Base-by-base conservation (phyloP, 2,888 invertebrate species). In the Dryococelus australis region DNA sequence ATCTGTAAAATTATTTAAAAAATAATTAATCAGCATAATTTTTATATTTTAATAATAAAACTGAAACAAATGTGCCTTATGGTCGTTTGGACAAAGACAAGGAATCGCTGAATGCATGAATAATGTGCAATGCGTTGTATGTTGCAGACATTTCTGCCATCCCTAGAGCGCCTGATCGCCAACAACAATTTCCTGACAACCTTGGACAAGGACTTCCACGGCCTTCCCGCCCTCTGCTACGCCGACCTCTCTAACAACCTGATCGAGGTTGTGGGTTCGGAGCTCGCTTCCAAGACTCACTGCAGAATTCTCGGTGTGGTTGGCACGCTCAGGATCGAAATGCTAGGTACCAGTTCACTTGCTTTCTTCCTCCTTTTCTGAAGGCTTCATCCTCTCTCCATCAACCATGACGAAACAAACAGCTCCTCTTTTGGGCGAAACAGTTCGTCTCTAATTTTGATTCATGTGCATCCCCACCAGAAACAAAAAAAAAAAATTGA, bases 291-390 rank as follows among this genome's bases (percentile, higher is more conserved):
- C 43, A 96, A 97, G 91, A 97, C 97, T 1, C 94, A 96, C 90
- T 97, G 97, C 92, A 96, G 95, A 88, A 95, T 96, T 88, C 96
- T 96, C 91, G 96, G 96, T 87, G 96, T 97, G n/a, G 95, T 96
- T 90, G 95, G 95, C 89, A 95, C 95, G 87, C 92, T 96, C 91
- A 96, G 96, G 92, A 96, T 97, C 91, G 95, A 96, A 92, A 94
- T 97, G 90, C 95, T 97, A 95, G 96, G 97, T 97, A 93, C 35
- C 47, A 16, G 16, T 47, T 16, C 47, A 13, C 8, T 47, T 47
- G 16, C 8, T 8, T 6, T 16, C 65, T n/a, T 16, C 65, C 16
- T 20, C 65, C 65, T 51, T 20, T 51, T 20, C 35, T 35, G 35
- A 35, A 35, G 35, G 20, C 51, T 6, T 20, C 4, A 51, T 51